Conservation (phyloP, 2,797 vertebrate species). For the Coregonus suidteri region DNA sequence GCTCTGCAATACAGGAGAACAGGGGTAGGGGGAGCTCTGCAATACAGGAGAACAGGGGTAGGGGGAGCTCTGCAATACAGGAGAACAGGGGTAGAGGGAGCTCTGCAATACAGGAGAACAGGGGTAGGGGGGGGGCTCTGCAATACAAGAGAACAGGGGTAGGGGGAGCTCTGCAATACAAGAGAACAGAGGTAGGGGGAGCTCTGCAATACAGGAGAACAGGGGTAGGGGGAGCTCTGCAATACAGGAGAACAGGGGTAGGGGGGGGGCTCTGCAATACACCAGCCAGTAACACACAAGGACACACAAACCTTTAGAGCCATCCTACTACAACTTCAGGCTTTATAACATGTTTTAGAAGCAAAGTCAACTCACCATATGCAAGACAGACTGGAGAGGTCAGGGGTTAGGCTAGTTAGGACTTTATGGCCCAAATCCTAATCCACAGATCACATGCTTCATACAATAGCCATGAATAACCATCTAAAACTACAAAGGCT, state of each 20-base stretch:
- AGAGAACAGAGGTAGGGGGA: background rate
- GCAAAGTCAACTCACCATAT: no score
- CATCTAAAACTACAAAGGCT: no score
- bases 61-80: no score
- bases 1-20: background rate
- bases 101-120: background rate
- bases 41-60: background rate
- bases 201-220: background rate
- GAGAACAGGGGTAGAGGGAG: background rate
- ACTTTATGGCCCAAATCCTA: no score
- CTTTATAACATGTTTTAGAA: background rate
- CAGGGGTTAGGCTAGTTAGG: no score
- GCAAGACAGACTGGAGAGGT: no score
- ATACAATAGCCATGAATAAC: no score
- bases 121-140: background rate
- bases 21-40: background rate
- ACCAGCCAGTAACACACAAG: conserved; percentile 7
- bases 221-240: background rate
- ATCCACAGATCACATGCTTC: no score
- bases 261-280: no score
- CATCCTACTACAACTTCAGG: background rate
- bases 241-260: background rate
- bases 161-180: no score
- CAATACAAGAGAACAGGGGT: background rate
- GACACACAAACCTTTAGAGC: conserved; percentile 19